Base-by-base conservation (phyloP, 2,113 vertebrate genomes). In the Perca schrenkii region DNA sequence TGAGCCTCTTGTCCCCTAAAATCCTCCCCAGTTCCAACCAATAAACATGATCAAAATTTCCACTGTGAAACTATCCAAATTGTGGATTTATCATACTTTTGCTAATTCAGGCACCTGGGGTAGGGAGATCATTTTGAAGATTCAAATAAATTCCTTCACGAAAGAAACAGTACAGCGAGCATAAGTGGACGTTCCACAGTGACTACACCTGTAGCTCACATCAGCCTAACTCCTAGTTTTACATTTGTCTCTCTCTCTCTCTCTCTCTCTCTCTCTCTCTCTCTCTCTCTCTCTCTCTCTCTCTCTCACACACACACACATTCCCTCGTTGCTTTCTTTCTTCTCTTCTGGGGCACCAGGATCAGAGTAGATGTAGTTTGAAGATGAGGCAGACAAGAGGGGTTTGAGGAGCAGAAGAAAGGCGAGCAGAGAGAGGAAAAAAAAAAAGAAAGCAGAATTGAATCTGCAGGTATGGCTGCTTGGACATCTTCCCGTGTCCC, bases 381-480 rank as follows among this genome's bases (percentile, higher is more conserved):
- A 83, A 52, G 82, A 85, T 67, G 77, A 82, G 84, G 54, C 14
- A 31, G 73, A 86, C 50, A 31, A 40, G 64, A 77, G 64, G 86
- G 83, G 61, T 58, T 79, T 77, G 77, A 65, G 74, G 71, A 83
- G 85, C 79, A 88, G 73, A 86, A 74, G 82, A 75, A 74, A 83
- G 75, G 47, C 46, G 63, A 79, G 49, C 3, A 8, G 47, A 74
- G 70, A 49, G 25, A 46, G 4, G 25, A 7, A 34, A 4, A 21
- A 46, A 14, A 36, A 43, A 43, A 17, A 31, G 25, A 22, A 31
- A 31, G 47, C 79, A 84, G 90, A 92, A 95, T 94, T 89, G 93
- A 92, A 93, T 94, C 88, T 93, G 92, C 94, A 95, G 94, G 93
- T 94, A 92, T 54, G 80, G 85, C 65, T 86, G 40, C 66, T 91